A percentile compares a stretch with the other conserved stretches of the same genome.
These are phyloP conservation scores for Meloidogyne hapla DNA, from an alignment of 1,140 invertebrate genomes.

Conservation along the genomic window DNA sequence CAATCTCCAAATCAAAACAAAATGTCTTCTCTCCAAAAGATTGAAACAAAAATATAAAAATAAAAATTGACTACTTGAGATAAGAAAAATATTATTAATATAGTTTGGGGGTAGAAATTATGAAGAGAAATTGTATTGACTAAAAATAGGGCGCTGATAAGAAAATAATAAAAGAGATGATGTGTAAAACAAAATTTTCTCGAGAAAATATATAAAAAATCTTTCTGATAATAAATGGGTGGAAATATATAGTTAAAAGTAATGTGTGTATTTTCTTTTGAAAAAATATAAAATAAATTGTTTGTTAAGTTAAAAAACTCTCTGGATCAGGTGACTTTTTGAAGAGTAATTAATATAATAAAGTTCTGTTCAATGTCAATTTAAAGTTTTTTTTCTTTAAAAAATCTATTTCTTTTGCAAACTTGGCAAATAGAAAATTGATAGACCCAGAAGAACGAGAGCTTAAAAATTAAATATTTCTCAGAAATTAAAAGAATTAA, in stretches of 20 bases:
- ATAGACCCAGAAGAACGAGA: constrained; percentile 5
- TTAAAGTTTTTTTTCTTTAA: no score
- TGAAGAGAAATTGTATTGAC: neutral
- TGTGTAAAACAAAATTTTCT: neutral
- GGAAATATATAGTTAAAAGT: no score
- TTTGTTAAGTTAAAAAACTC: neutral
- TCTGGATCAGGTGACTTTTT: constrained; percentile 1
- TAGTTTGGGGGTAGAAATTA: neutral
- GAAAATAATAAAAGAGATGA: neutral
- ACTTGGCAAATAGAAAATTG: constrained; percentile 16
- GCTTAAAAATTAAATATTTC: no score
- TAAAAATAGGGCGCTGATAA: neutral
- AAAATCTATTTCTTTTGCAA: no score
- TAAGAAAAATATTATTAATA: no score
- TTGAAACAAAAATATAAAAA: no score
- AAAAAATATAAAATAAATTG: neutral
- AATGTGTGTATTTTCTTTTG: no score
- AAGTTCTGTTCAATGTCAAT: no score
- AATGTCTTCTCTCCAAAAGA: no score
- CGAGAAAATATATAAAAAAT: neutral
- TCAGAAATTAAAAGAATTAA: neutral
- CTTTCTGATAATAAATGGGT: neutral
- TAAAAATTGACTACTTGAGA: no score
- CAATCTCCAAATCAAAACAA: no score
- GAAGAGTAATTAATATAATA: neutral